Percentiles rank a stretch among this genome's conserved stretches.
Conservation (phyloP, 2,113 vertebrate species). For the Pituophis catenifer region DNA sequence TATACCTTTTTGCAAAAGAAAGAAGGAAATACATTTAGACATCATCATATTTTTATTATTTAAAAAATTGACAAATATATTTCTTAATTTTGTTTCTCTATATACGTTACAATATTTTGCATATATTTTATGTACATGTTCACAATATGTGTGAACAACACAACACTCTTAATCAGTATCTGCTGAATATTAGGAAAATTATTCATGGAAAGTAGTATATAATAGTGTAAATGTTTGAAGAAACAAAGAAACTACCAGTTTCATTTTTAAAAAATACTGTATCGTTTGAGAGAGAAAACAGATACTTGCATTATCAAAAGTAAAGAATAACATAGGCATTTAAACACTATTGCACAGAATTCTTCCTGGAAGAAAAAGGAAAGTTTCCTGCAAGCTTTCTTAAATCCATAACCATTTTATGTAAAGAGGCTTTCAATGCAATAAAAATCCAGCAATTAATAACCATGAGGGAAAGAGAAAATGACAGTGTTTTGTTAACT, state of each 20-base stretch:
- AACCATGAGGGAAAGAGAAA: neutral
- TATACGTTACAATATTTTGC: neutral
- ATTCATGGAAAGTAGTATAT: neutral
- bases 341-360: neutral
- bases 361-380: neutral
- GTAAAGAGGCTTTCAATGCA: neutral
- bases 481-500: neutral
- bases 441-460: constrained; percentile 10
- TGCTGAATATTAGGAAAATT: neutral
- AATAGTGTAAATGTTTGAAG: constrained; percentile 13
- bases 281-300: neutral
- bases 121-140: neutral
- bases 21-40: neutral
- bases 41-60: neutral
- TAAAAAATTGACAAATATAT: constrained; percentile 27
- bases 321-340: neutral
- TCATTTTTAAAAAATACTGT: neutral
- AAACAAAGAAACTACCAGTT: neutral
- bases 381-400: constrained; percentile 7
- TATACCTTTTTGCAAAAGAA: neutral
- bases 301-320: neutral
- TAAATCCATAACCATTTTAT: neutral
- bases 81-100: neutral
- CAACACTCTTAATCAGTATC: neutral
- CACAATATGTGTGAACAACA: neutral